Percentiles rank a stretch among this genome's conserved stretches.
Evolutionary conservation across 2,113 vertebrate species (phyloP).

Genomic region (Tetrax tetrax): DNA sequence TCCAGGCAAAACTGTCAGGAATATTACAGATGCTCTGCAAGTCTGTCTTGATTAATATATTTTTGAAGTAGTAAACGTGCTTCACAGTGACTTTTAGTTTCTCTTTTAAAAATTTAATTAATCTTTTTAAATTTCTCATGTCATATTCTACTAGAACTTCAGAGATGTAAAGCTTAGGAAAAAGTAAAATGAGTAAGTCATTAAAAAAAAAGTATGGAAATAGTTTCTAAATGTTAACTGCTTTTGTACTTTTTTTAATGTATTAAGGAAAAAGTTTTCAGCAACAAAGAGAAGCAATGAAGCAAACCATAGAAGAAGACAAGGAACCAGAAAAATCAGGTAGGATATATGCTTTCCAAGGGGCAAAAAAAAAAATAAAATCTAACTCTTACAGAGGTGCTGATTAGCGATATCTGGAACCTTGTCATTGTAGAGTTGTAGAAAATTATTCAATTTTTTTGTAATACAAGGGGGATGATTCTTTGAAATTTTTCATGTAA

Average conservation of each 20-base stretch:
- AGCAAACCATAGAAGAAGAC: constrained; percentile 92
- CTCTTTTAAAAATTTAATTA: neutral
- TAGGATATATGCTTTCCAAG: constrained; percentile 42
- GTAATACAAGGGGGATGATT: neutral
- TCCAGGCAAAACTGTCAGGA: neutral
- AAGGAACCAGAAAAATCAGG: constrained; percentile 91
- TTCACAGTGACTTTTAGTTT: neutral
- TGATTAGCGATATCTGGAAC: neutral
- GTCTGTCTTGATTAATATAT: neutral
- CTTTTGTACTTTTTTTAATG: neutral
- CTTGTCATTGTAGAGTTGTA: neutral
- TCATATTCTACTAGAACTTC: neutral
- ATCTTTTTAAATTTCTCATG: neutral
- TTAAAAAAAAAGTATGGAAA: neutral
- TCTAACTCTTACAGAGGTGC: neutral
- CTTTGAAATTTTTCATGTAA: neutral
- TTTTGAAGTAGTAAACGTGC: neutral
- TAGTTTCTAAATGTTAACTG: constrained; percentile 4
- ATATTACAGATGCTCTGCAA: neutral
- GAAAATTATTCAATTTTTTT: neutral
- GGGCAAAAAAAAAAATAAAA: neutral
- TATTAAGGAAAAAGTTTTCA: constrained; percentile 92
- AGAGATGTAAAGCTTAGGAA: neutral
- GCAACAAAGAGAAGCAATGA: constrained; percentile 95
- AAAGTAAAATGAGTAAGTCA: neutral